These are phyloP conservation scores for Spisula subtruncata DNA, from an alignment of 2,888 invertebrate species.

Conservation along the genomic window DNA sequence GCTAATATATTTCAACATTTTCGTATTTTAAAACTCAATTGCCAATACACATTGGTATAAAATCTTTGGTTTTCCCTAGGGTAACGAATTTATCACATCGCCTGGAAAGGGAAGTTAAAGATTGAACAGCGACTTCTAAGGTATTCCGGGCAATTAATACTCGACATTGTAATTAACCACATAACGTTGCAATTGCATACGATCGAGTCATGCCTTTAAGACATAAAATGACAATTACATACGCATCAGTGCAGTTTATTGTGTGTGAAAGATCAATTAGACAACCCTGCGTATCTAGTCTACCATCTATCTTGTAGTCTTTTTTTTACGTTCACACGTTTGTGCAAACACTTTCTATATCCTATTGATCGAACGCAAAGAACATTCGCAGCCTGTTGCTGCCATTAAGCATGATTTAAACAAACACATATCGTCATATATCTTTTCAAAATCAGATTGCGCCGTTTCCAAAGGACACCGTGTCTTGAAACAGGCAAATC, in stretches of 20 bases:
- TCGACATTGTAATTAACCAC: no score
- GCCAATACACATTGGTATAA: no score
- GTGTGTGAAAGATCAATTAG: not conserved
- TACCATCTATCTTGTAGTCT: no score
- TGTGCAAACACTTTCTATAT: not conserved
- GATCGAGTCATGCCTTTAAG: not conserved
- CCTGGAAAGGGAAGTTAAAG: not conserved
- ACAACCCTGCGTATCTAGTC: no score
- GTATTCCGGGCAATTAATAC: not conserved
- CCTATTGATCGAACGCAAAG: not conserved
- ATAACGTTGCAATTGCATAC: no score
- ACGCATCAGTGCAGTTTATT: not conserved
- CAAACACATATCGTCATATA: not conserved
- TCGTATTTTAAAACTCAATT: no score
- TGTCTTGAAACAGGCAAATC: slow-evolving; percentile 5
- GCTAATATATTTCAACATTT: no score
- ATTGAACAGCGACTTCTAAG: not conserved
- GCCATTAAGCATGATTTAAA: not conserved
- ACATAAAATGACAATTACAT: not conserved
- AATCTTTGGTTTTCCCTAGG: no score
- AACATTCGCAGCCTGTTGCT: not conserved
- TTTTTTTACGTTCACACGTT: not conserved
- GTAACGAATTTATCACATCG: no score
- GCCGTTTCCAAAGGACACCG: not conserved
- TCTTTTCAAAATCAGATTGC: not conserved